Conservation (phyloP, 2,888 invertebrate species). For the Dione vanillae region DNA sequence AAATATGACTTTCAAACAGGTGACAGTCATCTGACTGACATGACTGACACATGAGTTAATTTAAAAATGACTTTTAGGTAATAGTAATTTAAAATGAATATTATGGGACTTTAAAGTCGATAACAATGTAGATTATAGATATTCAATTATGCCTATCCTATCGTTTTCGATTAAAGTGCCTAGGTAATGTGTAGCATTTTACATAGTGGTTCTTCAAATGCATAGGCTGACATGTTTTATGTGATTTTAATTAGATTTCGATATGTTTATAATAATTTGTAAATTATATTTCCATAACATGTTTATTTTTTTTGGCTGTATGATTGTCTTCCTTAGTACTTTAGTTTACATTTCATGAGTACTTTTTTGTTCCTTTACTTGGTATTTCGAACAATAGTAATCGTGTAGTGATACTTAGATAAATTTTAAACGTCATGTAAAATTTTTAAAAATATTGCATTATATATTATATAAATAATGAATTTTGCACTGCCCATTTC, state of each 20-base stretch:
- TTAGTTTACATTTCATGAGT: not conserved
- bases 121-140: conserved; percentile 27
- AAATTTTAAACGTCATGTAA: conserved; percentile 10
- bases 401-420: conserved; percentile 7
- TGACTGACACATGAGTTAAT: not conserved
- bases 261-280: not conserved
- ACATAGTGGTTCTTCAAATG: conserved; percentile 19
- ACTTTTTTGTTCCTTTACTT: not conserved
- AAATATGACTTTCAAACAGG: not conserved
- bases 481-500: not conserved
- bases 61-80: not conserved
- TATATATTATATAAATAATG: not conserved
- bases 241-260: not conserved
- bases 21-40: not conserved
- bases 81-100: conserved; percentile 6
- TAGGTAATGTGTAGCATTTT: conserved; percentile 28
- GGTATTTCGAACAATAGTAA: not conserved
- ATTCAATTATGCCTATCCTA: conserved; percentile 27
- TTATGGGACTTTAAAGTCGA: conserved; percentile 16
- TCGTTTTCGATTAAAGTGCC: conserved; percentile 33
- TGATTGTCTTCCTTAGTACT: not conserved
- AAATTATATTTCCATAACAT: not conserved
- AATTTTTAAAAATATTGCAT: too few species aligned
- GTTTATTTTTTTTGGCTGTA: conserved; percentile 1
- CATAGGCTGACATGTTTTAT: not conserved